A percentile compares a stretch with the other conserved stretches of the same genome.
Conservation (phyloP, 2,113 vertebrate genomes). For the Erythrocercus mccallii region DNA sequence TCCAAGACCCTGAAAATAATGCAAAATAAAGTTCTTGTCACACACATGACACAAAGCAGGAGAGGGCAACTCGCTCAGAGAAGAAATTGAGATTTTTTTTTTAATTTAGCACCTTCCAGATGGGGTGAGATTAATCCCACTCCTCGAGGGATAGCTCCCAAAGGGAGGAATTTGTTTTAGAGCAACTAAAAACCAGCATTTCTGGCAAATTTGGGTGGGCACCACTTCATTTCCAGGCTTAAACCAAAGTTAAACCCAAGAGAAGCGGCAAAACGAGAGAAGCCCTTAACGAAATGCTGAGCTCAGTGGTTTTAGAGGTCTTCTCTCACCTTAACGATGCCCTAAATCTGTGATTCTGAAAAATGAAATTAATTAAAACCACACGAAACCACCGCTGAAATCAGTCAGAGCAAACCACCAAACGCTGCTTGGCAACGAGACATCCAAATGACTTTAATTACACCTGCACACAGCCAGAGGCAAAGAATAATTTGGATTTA, state of each 20-base stretch:
- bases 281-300: not conserved
- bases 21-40: not conserved
- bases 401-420: not conserved
- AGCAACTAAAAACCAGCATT: not conserved
- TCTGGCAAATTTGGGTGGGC: not conserved
- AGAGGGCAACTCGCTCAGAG: not conserved
- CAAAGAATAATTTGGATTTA: not conserved
- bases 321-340: not conserved
- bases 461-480: slow-evolving; percentile 5
- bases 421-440: not conserved
- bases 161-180: not conserved
- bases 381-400: not conserved
- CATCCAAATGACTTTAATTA: not conserved
- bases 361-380: not conserved
- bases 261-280: not conserved
- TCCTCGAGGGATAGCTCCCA: not conserved
- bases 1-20: slow-evolving; percentile 61
- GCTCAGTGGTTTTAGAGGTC: not conserved
- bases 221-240: not conserved
- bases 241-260: not conserved
- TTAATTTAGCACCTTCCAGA: not conserved
- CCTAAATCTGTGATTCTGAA: not conserved
- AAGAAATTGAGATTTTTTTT: not conserved
- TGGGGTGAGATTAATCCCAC: not conserved
- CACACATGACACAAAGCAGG: not conserved